These are phyloP conservation scores for Creontiades dilutus DNA, from an alignment of 2,888 invertebrate species.

Conservation along the genomic window DNA sequence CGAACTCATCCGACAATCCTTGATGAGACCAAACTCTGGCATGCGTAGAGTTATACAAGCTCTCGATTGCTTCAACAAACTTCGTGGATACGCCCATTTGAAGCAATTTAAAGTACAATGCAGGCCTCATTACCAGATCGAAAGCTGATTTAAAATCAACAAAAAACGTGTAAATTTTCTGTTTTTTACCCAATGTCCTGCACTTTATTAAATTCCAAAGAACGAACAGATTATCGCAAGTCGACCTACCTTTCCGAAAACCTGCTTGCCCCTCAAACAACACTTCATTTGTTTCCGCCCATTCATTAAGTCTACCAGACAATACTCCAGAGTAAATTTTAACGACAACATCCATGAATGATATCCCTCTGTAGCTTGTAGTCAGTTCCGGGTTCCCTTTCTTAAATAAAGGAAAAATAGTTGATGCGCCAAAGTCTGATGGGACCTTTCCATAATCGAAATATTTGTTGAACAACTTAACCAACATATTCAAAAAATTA, in stretches of 20 bases:
- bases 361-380: neutral
- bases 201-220: no score
- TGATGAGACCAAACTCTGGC: neutral
- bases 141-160: constrained; percentile 8
- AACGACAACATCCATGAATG: neutral
- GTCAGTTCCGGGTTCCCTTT: neutral
- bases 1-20: neutral
- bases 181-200: no score
- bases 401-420: neutral
- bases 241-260: neutral
- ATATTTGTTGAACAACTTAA: neutral
- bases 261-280: neutral
- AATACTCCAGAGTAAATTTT: neutral
- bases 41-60: neutral
- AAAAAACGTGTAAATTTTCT: neutral
- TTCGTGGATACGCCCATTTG: neutral
- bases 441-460: neutral
- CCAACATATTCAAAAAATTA: neutral
- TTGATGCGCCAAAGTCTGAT: neutral
- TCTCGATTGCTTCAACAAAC: neutral
- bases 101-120: neutral
- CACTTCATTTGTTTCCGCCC: neutral
- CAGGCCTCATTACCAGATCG: neutral
- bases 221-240: no score
- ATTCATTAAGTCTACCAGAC: neutral